Evolutionary conservation across 2,888 invertebrate genomes (phyloP).

Genomic region (Branchellion lobata): DNA sequence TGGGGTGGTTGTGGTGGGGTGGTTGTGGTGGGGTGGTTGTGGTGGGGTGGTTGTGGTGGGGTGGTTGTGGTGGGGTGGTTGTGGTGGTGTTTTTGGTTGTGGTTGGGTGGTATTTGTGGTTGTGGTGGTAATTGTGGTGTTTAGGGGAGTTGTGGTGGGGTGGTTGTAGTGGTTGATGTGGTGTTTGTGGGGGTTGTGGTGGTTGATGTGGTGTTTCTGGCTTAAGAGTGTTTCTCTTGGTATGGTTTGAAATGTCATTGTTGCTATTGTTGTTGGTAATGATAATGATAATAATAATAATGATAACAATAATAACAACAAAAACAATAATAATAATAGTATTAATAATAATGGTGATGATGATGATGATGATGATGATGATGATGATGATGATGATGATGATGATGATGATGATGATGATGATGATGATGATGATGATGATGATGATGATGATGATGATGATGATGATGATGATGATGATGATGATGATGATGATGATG

Average conservation of each 20-base stretch:
- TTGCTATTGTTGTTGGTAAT: constrained; percentile 40
- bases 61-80: too few species aligned
- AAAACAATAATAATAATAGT: constrained; percentile 9
- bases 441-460: constrained; percentile 37
- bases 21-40: too few species aligned
- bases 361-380: constrained; percentile 39
- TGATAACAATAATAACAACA: constrained; percentile 32
- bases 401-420: constrained; percentile 40
- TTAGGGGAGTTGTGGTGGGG: too few species aligned
- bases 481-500: constrained; percentile 46
- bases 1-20: too few species aligned
- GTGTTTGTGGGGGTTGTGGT: constrained; percentile 91
- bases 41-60: too few species aligned
- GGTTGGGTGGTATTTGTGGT: too few species aligned
- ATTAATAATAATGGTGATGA: constrained; percentile 31
- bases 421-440: constrained; percentile 39
- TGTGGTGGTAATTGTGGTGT: too few species aligned
- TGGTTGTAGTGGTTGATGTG: constrained; percentile 71
- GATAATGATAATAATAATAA: constrained; percentile 43
- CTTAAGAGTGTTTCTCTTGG: too few species aligned
- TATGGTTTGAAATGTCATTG: too few species aligned
- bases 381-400: constrained; percentile 39
- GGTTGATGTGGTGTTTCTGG: too few species aligned
- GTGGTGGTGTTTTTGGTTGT: too few species aligned
- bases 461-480: constrained; percentile 41